phyloP scores from a whole-genome alignment of 2,113 vertebrate genomes.

The Tragelaphus scriptus region DNA sequence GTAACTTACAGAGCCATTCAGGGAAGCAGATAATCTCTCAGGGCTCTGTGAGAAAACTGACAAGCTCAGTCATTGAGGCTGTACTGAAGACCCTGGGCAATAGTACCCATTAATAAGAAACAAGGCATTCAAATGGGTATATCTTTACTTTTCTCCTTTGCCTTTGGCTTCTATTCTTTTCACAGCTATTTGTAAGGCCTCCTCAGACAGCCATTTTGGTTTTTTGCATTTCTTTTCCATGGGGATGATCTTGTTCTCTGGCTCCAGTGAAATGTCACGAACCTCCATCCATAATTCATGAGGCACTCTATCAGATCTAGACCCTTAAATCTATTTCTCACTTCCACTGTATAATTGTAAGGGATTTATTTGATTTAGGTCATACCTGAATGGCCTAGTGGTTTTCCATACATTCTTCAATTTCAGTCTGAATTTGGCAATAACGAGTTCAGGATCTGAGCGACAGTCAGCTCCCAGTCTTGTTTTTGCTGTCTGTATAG shows the following conservation, averaged over 20 bases:
- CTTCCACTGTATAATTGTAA: neutral
- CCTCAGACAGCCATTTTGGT: neutral
- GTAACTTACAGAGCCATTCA: neutral
- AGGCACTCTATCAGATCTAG: neutral
- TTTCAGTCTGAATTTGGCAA: neutral
- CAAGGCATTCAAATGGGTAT: neutral
- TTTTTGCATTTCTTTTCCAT: neutral
- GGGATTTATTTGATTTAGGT: neutral
- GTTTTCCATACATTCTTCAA: neutral
- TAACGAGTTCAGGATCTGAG: neutral
- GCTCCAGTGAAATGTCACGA: neutral
- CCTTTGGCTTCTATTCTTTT: neutral
- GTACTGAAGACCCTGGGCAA: neutral
- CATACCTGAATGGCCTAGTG: neutral
- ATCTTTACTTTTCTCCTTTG: neutral
- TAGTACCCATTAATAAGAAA: neutral
- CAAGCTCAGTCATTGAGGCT: conserved; percentile 23
- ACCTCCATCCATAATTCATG: neutral
- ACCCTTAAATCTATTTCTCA: neutral
- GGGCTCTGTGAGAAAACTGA: neutral
- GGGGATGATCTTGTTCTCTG: neutral
- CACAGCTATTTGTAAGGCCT: neutral
- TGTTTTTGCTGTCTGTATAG: neutral
- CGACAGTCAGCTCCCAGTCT: rapidly evolving
- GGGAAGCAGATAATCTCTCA: neutral